These are phyloP conservation scores for Myripristis jacobus DNA, from an alignment of 2,797 vertebrate species.

Conservation along the genomic window DNA sequence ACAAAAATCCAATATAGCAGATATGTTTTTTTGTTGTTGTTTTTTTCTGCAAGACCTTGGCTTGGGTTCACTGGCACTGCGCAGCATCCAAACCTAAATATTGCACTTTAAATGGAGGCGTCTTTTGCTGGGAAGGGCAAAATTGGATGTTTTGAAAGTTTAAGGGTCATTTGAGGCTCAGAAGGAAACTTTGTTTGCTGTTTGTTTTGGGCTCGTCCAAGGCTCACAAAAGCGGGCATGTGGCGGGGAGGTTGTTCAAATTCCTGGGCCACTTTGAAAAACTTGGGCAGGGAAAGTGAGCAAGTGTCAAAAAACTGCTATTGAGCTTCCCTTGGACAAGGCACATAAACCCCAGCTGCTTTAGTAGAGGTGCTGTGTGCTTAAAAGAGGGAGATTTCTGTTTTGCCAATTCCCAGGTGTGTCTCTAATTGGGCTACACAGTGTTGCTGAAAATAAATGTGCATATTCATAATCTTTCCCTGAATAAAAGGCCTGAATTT, in stretches of 20 bases:
- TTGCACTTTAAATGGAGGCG: conserved; percentile 36
- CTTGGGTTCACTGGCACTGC: conserved; percentile 13
- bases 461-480: too few relatives aligned
- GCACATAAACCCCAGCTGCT: conserved; percentile 27
- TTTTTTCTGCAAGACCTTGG: conserved; percentile 33
- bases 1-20: conserved; percentile 51
- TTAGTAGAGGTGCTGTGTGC: conserved; percentile 29
- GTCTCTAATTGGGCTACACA: too few relatives aligned
- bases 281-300: too few relatives aligned
- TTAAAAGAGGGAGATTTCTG: conserved; percentile 7
- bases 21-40: conserved; percentile 47
- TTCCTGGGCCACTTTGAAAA: too few relatives aligned
- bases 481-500: too few relatives aligned
- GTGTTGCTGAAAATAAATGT: too few relatives aligned
- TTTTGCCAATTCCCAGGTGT: conserved; percentile 18
- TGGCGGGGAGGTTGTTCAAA: conserved; percentile 15
- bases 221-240: too few relatives aligned
- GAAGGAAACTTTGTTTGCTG: conserved; percentile 22
- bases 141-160: conserved; percentile 36
- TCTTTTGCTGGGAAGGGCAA: conserved; percentile 12
- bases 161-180: conserved; percentile 11
- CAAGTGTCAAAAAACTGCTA: conserved; percentile 10
- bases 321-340: conserved; percentile 21
- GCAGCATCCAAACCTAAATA: conserved; percentile 29
- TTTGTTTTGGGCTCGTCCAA: conserved; percentile 10